These are phyloP conservation scores for Drosophila multiciliata DNA, from an alignment of 2,888 invertebrate genomes.

Conservation along the genomic window DNA sequence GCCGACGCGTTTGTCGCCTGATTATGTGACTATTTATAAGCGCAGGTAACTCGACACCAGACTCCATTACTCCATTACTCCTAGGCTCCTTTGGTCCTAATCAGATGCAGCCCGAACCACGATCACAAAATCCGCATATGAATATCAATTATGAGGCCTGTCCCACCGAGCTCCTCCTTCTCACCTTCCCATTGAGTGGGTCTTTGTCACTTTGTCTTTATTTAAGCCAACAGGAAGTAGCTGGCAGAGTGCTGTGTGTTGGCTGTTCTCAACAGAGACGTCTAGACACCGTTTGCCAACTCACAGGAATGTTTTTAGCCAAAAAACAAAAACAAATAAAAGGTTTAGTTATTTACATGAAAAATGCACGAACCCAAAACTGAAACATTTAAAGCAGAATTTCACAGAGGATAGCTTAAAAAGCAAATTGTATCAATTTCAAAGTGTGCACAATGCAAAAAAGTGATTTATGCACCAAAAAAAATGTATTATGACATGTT, in stretches of 20 bases:
- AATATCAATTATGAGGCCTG: constrained; percentile 67
- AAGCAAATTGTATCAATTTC: background rate
- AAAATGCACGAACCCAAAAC: constrained; percentile 29
- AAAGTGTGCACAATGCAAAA: background rate
- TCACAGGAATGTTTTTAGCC: constrained; percentile 56
- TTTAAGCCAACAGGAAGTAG: constrained; percentile 10
- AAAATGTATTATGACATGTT: background rate
- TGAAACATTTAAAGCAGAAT: background rate
- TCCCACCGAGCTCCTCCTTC: background rate
- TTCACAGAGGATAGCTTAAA: background rate
- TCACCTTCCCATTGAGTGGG: constrained; percentile 9
- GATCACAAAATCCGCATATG: constrained; percentile 61
- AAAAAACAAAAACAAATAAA: constrained; percentile 30
- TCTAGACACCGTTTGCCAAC: constrained; percentile 57
- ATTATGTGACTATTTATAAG: constrained; percentile 79
- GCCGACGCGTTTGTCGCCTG: constrained; percentile 72
- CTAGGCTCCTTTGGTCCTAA: constrained; percentile 52
- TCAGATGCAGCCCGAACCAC: constrained; percentile 68
- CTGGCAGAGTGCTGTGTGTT: background rate
- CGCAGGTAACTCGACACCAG: constrained; percentile 54
- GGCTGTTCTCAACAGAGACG: constrained; percentile 38
- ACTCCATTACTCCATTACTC: background rate
- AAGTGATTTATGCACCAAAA: background rate
- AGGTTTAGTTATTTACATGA: constrained; percentile 43
- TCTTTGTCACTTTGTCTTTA: constrained; percentile 14